Percentiles rank a stretch among this genome's conserved stretches.
Evolutionary conservation across 2,113 vertebrate genomes (phyloP).

Genomic region (Illadopsis cleaveri): DNA sequence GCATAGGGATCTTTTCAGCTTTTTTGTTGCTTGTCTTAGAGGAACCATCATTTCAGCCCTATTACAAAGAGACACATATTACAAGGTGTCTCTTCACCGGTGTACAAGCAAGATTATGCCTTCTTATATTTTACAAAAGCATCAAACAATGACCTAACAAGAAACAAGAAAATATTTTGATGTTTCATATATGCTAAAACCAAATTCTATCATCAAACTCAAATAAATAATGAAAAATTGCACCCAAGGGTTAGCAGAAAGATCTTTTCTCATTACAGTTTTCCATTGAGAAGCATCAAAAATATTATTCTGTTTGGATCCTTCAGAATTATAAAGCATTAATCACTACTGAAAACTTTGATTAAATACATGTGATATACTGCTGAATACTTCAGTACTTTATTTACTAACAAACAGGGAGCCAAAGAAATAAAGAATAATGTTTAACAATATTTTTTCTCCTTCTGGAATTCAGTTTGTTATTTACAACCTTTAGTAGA

Average conservation of each 20-base stretch:
- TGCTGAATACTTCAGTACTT: neutral
- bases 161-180: neutral
- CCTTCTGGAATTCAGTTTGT: neutral
- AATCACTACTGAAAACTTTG: neutral
- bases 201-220: neutral
- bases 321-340: neutral
- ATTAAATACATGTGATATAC: neutral
- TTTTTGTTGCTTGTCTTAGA: neutral
- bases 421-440: neutral
- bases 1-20: neutral
- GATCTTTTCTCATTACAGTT: neutral
- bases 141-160: neutral
- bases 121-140: neutral
- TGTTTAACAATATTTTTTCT: rapidly evolving
- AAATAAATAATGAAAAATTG: neutral
- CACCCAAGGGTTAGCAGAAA: neutral
- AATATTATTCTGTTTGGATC: neutral
- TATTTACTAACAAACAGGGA: neutral
- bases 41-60: neutral
- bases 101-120: neutral
- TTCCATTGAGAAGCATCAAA: neutral
- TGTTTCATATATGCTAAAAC: neutral
- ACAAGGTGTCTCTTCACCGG: neutral
- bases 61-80: neutral
- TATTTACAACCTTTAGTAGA: neutral